A percentile compares a stretch with the other conserved stretches of the same genome.
Evolutionary conservation across 2,797 vertebrate genomes (phyloP).

Genomic region (Fistularia commersonii): DNA sequence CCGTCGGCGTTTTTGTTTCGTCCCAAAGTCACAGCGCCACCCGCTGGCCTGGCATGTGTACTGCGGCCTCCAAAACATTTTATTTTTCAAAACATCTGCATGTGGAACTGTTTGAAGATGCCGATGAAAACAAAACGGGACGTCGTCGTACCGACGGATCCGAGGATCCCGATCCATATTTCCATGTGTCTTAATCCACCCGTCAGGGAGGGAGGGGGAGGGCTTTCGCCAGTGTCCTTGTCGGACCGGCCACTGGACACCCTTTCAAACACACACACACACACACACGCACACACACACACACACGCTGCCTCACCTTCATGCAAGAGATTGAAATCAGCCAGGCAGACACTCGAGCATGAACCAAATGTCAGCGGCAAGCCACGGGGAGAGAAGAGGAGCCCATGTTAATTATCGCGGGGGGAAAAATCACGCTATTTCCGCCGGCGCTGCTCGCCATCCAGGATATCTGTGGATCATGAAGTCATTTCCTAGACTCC

Average conservation of each 20-base stretch:
- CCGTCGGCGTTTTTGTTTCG: too few species aligned
- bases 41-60: too few species aligned
- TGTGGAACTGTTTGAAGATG: too few species aligned
- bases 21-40: too few species aligned
- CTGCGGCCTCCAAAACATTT: too few species aligned
- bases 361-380: conserved; percentile 81
- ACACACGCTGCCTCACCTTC: conserved; percentile 64
- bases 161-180: conserved; percentile 68
- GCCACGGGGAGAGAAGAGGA: conserved; percentile 69
- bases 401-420: conserved; percentile 75
- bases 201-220: conserved; percentile 51
- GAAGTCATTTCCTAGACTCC: conserved; percentile 61
- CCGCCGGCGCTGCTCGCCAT: conserved; percentile 54
- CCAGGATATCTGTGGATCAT: conserved; percentile 64
- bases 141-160: conserved; percentile 30
- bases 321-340: conserved; percentile 81
- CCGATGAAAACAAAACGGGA: too few species aligned
- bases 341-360: conserved; percentile 80
- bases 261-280: conserved; percentile 22
- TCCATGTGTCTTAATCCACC: conserved; percentile 73
- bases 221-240: conserved; percentile 60
- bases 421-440: conserved; percentile 53
- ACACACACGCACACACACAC: conserved; percentile 29
- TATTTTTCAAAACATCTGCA: too few species aligned
- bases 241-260: conserved; percentile 54